Evolutionary conservation across 2,797 vertebrate species (phyloP).

Genomic region (Molossus molossus): DNA sequence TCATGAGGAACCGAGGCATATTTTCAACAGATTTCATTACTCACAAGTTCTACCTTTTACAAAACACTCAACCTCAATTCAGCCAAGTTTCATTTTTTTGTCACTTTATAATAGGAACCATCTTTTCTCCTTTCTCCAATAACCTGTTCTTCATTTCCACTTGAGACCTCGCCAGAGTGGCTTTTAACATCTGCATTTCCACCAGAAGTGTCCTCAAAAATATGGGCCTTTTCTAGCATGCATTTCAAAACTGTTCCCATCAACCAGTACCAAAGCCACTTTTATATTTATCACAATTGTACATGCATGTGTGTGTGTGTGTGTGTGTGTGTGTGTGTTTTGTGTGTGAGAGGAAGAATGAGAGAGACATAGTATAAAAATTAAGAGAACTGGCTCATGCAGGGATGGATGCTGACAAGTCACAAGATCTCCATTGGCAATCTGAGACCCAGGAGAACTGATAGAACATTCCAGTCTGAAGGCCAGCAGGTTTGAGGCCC

Average conservation of each 20-base stretch:
- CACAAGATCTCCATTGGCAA: background rate
- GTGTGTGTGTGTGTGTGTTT: too few relatives aligned
- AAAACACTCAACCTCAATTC: background rate
- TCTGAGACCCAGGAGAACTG: background rate
- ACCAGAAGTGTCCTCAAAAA: too few relatives aligned
- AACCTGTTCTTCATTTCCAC: background rate
- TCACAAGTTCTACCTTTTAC: background rate
- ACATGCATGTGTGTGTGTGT: too few relatives aligned
- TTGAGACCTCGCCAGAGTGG: background rate
- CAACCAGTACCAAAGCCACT: background rate
- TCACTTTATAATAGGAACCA: background rate
- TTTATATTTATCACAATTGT: too few relatives aligned
- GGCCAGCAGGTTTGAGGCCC: background rate
- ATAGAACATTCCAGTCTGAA: background rate
- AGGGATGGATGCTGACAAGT: background rate
- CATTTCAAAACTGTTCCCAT: background rate
- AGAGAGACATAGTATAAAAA: background rate
- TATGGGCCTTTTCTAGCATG: background rate
- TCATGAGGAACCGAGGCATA: background rate
- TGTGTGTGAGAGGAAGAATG: background rate
- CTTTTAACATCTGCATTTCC: too few relatives aligned
- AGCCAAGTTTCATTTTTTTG: background rate
- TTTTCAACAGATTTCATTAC: background rate
- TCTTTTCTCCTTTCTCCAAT: background rate
- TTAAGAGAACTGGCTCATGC: background rate